Evolutionary conservation across 2,113 vertebrate species (phyloP).

Genomic region (Irena cyanogastra): DNA sequence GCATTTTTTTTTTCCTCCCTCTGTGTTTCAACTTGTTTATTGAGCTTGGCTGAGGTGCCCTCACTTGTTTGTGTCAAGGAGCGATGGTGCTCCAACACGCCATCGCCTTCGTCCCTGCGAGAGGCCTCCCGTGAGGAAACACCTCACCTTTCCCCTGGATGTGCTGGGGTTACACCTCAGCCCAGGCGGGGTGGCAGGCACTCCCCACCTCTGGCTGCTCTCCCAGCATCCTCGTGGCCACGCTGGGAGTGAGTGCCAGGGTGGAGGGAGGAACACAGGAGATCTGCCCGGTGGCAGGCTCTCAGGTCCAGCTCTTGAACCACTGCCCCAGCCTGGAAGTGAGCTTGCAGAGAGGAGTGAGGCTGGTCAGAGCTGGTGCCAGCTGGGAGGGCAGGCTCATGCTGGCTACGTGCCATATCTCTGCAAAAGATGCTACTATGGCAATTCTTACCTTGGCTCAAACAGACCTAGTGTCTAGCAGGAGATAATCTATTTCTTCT

Average conservation of each 20-base stretch:
- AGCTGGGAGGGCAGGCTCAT: background rate
- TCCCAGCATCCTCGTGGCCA: background rate
- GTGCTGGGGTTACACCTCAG: background rate
- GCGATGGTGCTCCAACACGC: background rate
- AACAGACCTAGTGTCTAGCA: background rate
- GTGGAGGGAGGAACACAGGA: background rate
- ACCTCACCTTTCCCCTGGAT: slow-evolving; percentile 5
- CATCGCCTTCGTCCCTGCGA: background rate
- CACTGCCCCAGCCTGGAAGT: background rate
- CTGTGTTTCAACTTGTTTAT: background rate
- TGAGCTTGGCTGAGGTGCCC: background rate
- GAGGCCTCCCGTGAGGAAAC: background rate
- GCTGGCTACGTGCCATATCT: rapidly evolving
- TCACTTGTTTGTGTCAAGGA: slow-evolving; percentile 10
- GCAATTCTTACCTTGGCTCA: background rate
- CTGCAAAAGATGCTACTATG: background rate
- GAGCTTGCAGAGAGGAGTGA: background rate
- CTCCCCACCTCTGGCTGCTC: background rate
- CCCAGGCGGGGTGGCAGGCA: rapidly evolving
- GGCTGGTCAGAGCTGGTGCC: background rate
- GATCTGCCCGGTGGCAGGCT: background rate
- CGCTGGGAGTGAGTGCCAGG: rapidly evolving
- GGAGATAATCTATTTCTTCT: background rate
- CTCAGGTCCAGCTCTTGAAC: background rate
- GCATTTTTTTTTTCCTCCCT: background rate